Percentiles rank a stretch among this genome's conserved stretches.
Conservation (phyloP, 2,797 vertebrate species). For the Geotrypetes seraphini region DNA sequence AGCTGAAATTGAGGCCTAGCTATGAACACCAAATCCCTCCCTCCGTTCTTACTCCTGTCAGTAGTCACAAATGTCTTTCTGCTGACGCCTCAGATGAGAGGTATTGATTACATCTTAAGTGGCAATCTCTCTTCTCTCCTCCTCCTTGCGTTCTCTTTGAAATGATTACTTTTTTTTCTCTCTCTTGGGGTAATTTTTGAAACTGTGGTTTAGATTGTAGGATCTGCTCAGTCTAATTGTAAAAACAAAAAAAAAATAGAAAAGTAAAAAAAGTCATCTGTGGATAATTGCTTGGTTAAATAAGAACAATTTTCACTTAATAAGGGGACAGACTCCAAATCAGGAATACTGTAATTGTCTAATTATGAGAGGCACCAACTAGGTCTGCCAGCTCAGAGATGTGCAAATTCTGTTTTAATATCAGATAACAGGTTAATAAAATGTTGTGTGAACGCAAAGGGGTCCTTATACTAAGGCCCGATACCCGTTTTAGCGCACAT, state of each 20-base stretch:
- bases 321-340: not conserved
- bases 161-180: not conserved
- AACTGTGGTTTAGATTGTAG: not conserved
- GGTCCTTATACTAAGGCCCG: too few relatives aligned
- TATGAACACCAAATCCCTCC: too few relatives aligned
- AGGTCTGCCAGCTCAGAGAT: not conserved
- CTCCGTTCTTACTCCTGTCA: not conserved
- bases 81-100: not conserved
- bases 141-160: not conserved
- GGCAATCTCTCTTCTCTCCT: not conserved
- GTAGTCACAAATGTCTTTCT: too few relatives aligned
- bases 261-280: too few relatives aligned
- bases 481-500: too few relatives aligned
- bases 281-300: constrained; percentile 1
- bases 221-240: too few relatives aligned
- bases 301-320: constrained; percentile 6
- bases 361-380: not conserved
- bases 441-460: too few relatives aligned
- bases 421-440: too few relatives aligned
- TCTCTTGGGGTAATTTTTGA: not conserved
- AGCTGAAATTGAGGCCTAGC: too few relatives aligned
- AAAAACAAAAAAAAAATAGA: too few relatives aligned
- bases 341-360: constrained; percentile 13
- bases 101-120: not conserved
- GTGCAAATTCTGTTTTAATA: constrained; percentile 1